A percentile compares a stretch with the other conserved stretches of the same genome.
These are phyloP conservation scores for Agonopterix alstromeriana DNA, from an alignment of 2,888 invertebrate genomes.

Conservation along the genomic window DNA sequence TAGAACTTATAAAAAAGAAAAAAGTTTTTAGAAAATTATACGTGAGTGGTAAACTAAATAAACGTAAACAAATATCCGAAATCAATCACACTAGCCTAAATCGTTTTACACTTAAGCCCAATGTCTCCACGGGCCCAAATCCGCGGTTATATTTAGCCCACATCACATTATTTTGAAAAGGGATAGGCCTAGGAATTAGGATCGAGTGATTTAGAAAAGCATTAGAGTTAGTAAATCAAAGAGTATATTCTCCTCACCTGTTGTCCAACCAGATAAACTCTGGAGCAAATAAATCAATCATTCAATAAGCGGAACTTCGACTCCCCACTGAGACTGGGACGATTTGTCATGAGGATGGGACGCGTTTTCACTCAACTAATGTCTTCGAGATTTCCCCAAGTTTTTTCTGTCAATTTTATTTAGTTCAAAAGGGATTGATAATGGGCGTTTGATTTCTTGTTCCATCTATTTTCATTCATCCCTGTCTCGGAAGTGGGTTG, in stretches of 20 bases:
- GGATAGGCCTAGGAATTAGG: constrained; percentile 58
- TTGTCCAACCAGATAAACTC: constrained; percentile 36
- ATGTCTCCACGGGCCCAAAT: constrained; percentile 39
- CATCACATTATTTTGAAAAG: constrained; percentile 60
- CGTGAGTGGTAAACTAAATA: constrained; percentile 27
- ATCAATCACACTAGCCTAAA: constrained; percentile 51
- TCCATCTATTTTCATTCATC: too few species aligned
- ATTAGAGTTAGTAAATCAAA: constrained; percentile 68
- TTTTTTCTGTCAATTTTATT: constrained; percentile 7
- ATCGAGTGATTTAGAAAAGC: constrained; percentile 54
- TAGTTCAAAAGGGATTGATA: constrained; percentile 1
- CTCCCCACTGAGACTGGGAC: constrained; percentile 20
- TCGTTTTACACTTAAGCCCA: constrained; percentile 33
- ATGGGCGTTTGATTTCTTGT: not conserved
- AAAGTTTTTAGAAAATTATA: too few species aligned
- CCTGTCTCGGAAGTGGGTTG: too few species aligned
- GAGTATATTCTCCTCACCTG: constrained; percentile 48
- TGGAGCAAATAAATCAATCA: constrained; percentile 65
- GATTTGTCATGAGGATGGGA: constrained; percentile 53
- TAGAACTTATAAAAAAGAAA: too few species aligned
- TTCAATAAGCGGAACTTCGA: constrained; percentile 51
- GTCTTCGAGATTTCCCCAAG: constrained; percentile 17
- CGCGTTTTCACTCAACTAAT: constrained; percentile 25
- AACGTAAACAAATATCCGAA: constrained; percentile 26
- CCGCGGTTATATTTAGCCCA: constrained; percentile 25